A percentile compares a stretch with the other conserved stretches of the same genome.
Evolutionary conservation across 2,113 vertebrate species (phyloP).

Genomic region (Delphinapterus leucas): DNA sequence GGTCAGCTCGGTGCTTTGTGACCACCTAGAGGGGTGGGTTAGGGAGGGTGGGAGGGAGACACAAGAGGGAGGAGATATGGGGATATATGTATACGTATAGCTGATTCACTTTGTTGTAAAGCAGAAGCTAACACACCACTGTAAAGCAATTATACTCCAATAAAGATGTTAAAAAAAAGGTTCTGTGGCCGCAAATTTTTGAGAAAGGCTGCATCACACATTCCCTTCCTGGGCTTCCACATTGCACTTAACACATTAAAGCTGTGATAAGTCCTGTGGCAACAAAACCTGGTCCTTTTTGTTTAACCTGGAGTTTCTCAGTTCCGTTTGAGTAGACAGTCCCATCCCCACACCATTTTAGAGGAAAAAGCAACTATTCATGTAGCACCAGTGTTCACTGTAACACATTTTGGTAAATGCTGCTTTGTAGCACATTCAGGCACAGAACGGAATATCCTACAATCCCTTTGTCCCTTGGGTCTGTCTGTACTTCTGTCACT

Average conservation of each 20-base stretch:
- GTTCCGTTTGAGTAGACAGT: background rate
- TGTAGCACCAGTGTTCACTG: background rate
- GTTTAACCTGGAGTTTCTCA: background rate
- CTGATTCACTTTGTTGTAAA: too few relatives aligned
- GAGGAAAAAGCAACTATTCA: background rate
- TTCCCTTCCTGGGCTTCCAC: background rate
- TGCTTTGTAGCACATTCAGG: background rate
- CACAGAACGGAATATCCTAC: background rate
- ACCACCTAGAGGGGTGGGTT: too few relatives aligned
- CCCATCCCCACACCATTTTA: rapidly evolving
- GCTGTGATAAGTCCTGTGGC: background rate
- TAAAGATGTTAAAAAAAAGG: background rate
- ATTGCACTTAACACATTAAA: background rate
- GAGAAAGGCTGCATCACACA: background rate
- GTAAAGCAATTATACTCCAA: too few relatives aligned
- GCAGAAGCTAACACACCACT: too few relatives aligned
- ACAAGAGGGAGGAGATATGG: too few relatives aligned
- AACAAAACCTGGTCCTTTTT: background rate
- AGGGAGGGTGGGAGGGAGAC: too few relatives aligned
- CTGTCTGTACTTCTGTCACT: background rate
- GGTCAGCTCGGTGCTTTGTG: too few relatives aligned
- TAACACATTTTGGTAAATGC: background rate
- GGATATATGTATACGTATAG: too few relatives aligned
- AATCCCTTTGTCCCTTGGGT: background rate
- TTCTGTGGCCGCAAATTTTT: background rate